Evolutionary conservation across 2,888 invertebrate species (phyloP), one percentile per base, ranked within the genome.

Genomic region (Epinotia ramella): DNA sequence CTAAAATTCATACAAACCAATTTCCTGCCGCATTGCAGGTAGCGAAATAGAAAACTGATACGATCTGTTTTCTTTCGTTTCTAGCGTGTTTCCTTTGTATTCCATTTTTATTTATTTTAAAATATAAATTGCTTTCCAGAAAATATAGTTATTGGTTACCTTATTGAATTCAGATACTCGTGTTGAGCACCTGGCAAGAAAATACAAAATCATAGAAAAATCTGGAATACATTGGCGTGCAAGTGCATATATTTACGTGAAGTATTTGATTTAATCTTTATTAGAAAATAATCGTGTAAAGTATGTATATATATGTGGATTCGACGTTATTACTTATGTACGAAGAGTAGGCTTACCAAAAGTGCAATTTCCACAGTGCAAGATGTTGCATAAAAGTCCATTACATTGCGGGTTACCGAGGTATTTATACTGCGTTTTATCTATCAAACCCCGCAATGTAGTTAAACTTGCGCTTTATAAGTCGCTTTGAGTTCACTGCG

Each of bases 1-100:
- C 6, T 59, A 53, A 70, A 60, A 65, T 60, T 60, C 40, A 66
- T 71, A 65, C 69, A 7, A 75, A 56, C 65, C 74, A 75, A 75
- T 75, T 75, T 71, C 75, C 75, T 70, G 70, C 53, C 74, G 75
- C 70, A 75, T n/a, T 75, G 75, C 75, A 75, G 75, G 75, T 71
- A 60, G 69, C 57, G 63, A 49, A 65, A 75, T 75, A 70, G 75
- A 66, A 74, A 75, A 60, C 69, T 64, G 74, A 70, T 75, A 70
- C 70, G 70, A 65, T 75, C 65, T 75, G 70, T 71, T 70, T 70
- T 71, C 75, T 60, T 75, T 70, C 44, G 60, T 75, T 65, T 59
- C 44, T 63, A 57, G 63, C 67, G 73, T 64, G 69, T 64, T 70
- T 49, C n/a, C 60, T 28, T 69, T 60, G 44, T 68, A 24, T 60